Base-by-base conservation (phyloP, 2,113 vertebrate genomes). In the Syrrhaptes paradoxus region DNA sequence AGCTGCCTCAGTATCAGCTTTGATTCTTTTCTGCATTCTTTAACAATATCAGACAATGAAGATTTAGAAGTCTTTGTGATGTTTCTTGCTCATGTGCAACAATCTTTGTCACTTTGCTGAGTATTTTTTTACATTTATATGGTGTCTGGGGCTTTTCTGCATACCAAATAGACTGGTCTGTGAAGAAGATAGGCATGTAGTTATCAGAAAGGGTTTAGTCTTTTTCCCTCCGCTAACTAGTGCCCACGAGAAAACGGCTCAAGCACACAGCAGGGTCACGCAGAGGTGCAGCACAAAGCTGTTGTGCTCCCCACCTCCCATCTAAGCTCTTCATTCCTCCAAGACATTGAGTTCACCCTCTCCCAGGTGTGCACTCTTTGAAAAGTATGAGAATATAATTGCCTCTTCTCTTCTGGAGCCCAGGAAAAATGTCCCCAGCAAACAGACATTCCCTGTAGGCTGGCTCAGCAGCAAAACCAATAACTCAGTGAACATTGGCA, bases 241-340 rank as follows among this genome's bases (percentile, higher is more conserved):
- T 31, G n/a, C 26, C 55, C 1, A 0, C 1, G 3, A 77, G 31
- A 78, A n/a, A 12, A 68, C 6, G 41, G 67, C 0, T 0, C 10
- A 67, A 70, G 82, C 26, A n/a, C 34, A 24, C 0, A 8, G 6
- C 10, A 36, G 0, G 2, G 36, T 66, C 45, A 46, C 2, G 1
- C 4, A 73, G 36, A 80, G 17, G 18, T 31, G 16, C 43, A 75
- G 20, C 31, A 51, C 19, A 89, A 78, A 78, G 31, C 24, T 68
- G 22, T 16, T 43, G 4, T 65, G 34, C 9, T 57, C 18, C 24
- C 34, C 32, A 29, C 11, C 28, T 84, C 2, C 0, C 48, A 58
- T 19, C 17, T 55, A 36, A 74, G 17, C 15, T 54, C 36, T 73
- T 79, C 17, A 36, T 73, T 68, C 38, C 57, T 65, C 29, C 57